phyloP scores from a whole-genome alignment of 2,888 invertebrate genomes.

The Neocrepidodera transversa region DNA sequence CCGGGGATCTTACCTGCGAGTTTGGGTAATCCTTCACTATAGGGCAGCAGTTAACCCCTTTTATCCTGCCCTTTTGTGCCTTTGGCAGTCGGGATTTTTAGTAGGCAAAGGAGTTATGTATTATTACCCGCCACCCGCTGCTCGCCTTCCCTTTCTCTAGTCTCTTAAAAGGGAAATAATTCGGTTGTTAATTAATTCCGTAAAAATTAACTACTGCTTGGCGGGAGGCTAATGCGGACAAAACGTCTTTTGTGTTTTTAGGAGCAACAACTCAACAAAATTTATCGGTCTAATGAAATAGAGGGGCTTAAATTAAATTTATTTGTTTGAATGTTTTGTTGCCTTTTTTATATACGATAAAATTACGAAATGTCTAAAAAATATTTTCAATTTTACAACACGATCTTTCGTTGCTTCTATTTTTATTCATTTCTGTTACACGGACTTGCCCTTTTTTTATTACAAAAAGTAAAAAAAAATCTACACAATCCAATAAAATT shows the following conservation, averaged over 20 bases:
- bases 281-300: slow-evolving; percentile 51
- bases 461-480: too few species aligned
- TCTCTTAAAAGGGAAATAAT: slow-evolving; percentile 12
- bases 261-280: slow-evolving; percentile 40
- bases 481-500: too few species aligned
- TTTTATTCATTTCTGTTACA: too few species aligned
- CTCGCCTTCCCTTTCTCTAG: too few species aligned
- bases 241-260: not conserved
- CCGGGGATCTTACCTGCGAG: slow-evolving; percentile 36
- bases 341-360: too few species aligned
- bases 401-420: too few species aligned
- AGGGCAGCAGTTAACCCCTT: slow-evolving; percentile 33
- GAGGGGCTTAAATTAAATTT: slow-evolving; percentile 47
- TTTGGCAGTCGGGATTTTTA: slow-evolving; percentile 33
- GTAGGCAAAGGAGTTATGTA: slow-evolving; percentile 27
- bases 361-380: too few species aligned
- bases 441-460: too few species aligned
- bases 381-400: too few species aligned
- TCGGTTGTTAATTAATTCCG: slow-evolving; percentile 21
- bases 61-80: slow-evolving; percentile 31
- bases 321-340: slow-evolving; percentile 32
- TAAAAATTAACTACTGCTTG: slow-evolving; percentile 15
- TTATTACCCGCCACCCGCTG: slow-evolving; percentile 20
- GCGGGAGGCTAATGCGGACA: not conserved
- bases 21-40: slow-evolving; percentile 32